Conservation (phyloP, 2,113 vertebrate genomes). For the Junco hyemalis region DNA sequence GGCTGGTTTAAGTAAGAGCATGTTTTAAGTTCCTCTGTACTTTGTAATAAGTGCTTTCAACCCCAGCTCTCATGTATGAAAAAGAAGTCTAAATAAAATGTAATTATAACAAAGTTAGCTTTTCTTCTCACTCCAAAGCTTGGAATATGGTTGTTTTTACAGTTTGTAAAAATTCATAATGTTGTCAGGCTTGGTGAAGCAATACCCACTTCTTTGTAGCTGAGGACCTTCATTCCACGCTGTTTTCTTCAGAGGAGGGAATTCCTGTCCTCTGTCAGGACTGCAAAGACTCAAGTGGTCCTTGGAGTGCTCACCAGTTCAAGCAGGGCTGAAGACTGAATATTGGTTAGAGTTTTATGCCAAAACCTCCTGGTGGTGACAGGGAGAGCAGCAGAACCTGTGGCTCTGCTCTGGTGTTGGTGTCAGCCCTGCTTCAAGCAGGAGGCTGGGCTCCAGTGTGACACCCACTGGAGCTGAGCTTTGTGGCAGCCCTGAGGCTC, state of each 20-base stretch:
- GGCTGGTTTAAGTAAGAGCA: background rate
- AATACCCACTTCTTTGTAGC: background rate
- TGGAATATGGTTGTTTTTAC: background rate
- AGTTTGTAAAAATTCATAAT: background rate
- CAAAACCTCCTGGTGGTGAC: background rate
- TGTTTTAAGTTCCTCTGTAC: background rate
- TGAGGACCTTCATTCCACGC: background rate
- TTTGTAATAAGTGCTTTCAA: background rate
- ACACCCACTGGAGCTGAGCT: fast-evolving
- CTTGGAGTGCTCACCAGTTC: background rate
- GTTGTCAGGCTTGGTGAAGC: background rate
- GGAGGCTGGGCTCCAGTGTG: background rate
- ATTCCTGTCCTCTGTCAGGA: background rate
- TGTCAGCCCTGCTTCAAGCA: background rate
- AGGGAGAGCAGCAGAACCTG: no score
- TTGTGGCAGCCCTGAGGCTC: background rate
- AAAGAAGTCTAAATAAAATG: background rate
- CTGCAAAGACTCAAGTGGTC: background rate
- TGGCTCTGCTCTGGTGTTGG: no score
- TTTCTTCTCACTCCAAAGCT: background rate
- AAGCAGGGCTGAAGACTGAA: background rate
- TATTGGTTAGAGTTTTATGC: background rate
- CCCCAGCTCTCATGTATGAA: background rate
- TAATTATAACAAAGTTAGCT: background rate
- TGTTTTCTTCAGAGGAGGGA: background rate